phyloP scores from a whole-genome alignment of 2,888 invertebrate genomes.

The Zygothrica quintamaculata region DNA sequence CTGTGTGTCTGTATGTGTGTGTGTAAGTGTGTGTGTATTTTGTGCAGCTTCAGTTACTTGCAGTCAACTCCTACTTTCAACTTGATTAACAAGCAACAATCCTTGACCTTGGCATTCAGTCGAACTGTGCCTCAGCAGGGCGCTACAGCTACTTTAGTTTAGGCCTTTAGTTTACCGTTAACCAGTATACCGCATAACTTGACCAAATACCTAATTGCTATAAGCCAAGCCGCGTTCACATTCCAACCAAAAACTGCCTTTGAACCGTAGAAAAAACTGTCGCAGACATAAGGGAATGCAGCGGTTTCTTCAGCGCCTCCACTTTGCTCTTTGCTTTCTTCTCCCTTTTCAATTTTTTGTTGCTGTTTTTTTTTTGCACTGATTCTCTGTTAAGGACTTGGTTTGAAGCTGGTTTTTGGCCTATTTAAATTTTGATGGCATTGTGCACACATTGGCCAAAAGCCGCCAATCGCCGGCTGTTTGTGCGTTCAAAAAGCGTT shows the following conservation, averaged over 20 bases:
- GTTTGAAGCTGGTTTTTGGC: conserved; percentile 34
- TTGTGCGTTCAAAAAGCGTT: conserved; percentile 58
- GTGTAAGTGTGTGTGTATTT: not conserved
- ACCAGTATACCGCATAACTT: conserved; percentile 21
- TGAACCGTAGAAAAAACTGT: conserved; percentile 61
- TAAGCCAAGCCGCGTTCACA: conserved; percentile 22
- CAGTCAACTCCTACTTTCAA: not conserved
- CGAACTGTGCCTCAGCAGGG: conserved; percentile 1
- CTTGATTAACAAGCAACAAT: conserved; percentile 20
- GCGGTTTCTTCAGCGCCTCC: conserved; percentile 26
- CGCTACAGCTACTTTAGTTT: conserved; percentile 9
- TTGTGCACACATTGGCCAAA: conserved; percentile 68
- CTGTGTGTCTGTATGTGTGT: no score
- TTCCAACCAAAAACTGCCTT: conserved; percentile 32
- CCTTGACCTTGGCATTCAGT: conserved; percentile 69
- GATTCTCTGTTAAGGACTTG: not conserved
- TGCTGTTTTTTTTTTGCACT: conserved; percentile 7
- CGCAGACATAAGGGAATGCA: conserved; percentile 75
- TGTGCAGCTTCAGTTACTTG: conserved; percentile 12
- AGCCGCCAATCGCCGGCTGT: conserved; percentile 56
- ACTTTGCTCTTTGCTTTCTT: conserved; percentile 3
- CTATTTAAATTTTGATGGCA: conserved; percentile 81
- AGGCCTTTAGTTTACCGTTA: conserved; percentile 54
- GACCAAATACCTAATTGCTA: conserved; percentile 64
- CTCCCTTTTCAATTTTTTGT: not conserved